Evolutionary conservation across 1,140 invertebrate species (phyloP).

Genomic region (Aphidius ervi): DNA sequence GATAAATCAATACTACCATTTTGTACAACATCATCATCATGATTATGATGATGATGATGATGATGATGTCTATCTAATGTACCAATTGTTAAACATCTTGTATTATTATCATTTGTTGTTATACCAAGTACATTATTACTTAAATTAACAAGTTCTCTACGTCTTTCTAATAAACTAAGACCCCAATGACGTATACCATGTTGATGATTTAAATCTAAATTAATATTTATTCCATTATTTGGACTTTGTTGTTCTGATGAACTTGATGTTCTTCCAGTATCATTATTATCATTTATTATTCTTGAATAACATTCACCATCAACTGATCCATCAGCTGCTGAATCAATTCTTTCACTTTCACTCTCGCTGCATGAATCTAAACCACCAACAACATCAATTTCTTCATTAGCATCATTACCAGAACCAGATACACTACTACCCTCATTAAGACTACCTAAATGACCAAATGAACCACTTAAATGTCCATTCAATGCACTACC

Average conservation of each 20-base stretch:
- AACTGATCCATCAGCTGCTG: slow-evolving; percentile 60
- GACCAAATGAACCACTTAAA: slow-evolving; percentile 34
- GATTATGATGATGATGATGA: too few species aligned
- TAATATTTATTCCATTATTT: slow-evolving; percentile 27
- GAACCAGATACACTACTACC: slow-evolving; percentile 64
- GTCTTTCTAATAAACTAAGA: slow-evolving; percentile 44
- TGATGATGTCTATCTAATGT: slow-evolving; percentile 29
- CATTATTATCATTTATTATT: slow-evolving; percentile 36
- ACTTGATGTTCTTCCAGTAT: slow-evolving; percentile 36
- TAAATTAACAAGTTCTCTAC: slow-evolving; percentile 42
- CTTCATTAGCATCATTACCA: slow-evolving; percentile 68
- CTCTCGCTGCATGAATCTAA: slow-evolving; percentile 57
- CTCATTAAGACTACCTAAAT: slow-evolving; percentile 57
- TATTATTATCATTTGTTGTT: slow-evolving; percentile 6
- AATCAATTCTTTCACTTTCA: slow-evolving; percentile 59
- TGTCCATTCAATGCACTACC: slow-evolving; percentile 33
- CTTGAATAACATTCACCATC: slow-evolving; percentile 50
- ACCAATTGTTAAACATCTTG: slow-evolving; percentile 4
- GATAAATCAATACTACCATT: slow-evolving; percentile 51
- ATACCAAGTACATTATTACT: slow-evolving; percentile 20
- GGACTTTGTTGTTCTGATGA: slow-evolving; percentile 32
- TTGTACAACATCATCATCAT: slow-evolving; percentile 43
- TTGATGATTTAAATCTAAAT: slow-evolving; percentile 45
- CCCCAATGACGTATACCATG: slow-evolving; percentile 50
- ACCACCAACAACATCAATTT: slow-evolving; percentile 73